Conservation (phyloP, 2,797 vertebrate genomes). For the Malurus splendens region DNA sequence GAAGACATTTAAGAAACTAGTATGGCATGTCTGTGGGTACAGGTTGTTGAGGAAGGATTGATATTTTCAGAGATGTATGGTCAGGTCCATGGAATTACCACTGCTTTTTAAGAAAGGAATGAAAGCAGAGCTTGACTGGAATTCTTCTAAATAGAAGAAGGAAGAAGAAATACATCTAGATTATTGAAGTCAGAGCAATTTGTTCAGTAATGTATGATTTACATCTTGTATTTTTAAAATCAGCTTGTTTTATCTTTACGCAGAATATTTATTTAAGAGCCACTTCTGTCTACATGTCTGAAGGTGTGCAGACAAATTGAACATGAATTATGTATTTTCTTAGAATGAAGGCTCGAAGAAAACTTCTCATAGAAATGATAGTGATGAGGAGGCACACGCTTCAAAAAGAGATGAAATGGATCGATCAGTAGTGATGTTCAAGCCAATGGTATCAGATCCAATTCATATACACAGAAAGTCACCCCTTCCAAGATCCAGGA, state of each 20-base stretch:
- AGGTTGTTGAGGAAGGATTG: background rate
- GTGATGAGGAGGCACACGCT: constrained; percentile 76
- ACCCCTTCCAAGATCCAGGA: constrained; percentile 82
- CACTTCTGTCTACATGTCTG: background rate
- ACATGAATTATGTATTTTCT: background rate
- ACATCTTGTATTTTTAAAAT: background rate
- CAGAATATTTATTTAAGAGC: background rate
- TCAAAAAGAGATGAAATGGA: constrained; percentile 80
- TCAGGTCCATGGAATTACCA: background rate
- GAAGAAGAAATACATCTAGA: background rate
- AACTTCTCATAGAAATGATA: constrained; percentile 70
- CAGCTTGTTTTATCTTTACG: background rate
- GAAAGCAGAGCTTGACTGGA: background rate
- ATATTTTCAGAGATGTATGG: background rate
- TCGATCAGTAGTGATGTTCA: constrained; percentile 80
- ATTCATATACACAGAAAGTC: constrained; percentile 90
- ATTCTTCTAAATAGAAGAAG: background rate
- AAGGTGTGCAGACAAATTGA: background rate
- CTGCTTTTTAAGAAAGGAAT: background rate
- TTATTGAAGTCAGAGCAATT: background rate
- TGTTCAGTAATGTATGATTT: background rate
- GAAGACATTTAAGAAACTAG: background rate
- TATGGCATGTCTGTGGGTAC: background rate
- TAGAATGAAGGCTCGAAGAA: constrained; percentile 81
- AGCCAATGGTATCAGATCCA: constrained; percentile 86